Conservation (phyloP, 2,113 vertebrate species). For the Pseudorhombus dupliciocellatus region DNA sequence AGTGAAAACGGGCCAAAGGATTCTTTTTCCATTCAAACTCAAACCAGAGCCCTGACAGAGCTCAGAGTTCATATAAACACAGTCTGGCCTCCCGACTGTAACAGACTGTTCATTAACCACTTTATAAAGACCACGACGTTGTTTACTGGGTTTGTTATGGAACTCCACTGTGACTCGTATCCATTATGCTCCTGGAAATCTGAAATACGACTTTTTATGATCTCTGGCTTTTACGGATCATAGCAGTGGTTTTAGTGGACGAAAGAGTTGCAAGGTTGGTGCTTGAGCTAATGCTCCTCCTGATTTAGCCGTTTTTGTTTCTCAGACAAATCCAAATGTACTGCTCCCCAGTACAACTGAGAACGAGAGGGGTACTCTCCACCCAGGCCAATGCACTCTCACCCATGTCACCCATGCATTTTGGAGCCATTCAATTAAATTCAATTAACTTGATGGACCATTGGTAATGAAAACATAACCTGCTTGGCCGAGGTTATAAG, state of each 20-base stretch:
- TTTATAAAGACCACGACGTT: constrained; percentile 19
- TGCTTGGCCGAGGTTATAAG: no score
- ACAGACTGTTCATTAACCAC: constrained; percentile 41
- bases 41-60: constrained; percentile 8
- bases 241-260: neutral
- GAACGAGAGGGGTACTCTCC: no score
- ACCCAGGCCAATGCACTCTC: no score
- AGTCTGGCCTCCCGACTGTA: constrained; percentile 21
- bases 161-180: constrained; percentile 2
- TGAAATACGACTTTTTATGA: neutral
- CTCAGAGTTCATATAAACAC: constrained; percentile 30
- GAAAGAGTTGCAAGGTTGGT: neutral
- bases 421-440: no score
- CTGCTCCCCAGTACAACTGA: no score
- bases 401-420: no score
- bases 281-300: no score
- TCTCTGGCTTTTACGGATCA: neutral
- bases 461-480: no score
- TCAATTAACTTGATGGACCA: no score
- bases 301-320: neutral
- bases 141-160: constrained; percentile 5
- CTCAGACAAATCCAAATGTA: neutral
- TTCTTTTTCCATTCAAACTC: constrained; percentile 17
- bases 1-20: neutral
- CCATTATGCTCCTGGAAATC: neutral